Percentiles rank a stretch among this genome's conserved stretches.
phyloP scores from a whole-genome alignment of 2,888 invertebrate genomes.

The Muschampia plurimacula region DNA sequence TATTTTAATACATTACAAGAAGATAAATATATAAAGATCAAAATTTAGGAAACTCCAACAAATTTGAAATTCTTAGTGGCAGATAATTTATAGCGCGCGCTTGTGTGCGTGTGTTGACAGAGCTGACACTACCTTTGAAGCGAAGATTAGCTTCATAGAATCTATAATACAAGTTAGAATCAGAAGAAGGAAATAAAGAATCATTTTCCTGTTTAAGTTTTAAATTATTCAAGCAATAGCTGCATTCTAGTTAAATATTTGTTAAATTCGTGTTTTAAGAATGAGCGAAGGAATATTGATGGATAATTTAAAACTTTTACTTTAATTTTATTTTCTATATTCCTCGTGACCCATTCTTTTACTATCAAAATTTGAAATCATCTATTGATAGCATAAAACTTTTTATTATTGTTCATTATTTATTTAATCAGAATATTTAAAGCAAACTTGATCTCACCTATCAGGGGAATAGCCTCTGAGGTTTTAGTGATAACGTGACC shows the following conservation, averaged over 20 bases:
- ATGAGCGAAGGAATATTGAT: slow-evolving; percentile 76
- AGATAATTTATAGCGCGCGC: slow-evolving; percentile 55
- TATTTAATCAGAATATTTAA: slow-evolving; percentile 50
- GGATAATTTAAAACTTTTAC: slow-evolving; percentile 48
- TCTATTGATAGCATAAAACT: slow-evolving; percentile 55
- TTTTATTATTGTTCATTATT: slow-evolving; percentile 54
- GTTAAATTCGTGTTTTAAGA: slow-evolving; percentile 65
- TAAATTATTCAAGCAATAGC: slow-evolving; percentile 71
- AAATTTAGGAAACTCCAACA: neutral
- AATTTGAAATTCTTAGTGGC: slow-evolving; percentile 17
- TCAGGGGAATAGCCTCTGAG: slow-evolving; percentile 99
- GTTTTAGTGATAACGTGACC: slow-evolving; percentile 99
- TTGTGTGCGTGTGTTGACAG: slow-evolving; percentile 71
- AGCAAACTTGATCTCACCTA: slow-evolving; percentile 90
- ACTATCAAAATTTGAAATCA: slow-evolving; percentile 53
- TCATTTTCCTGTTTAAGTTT: slow-evolving; percentile 64
- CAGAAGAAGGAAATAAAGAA: slow-evolving; percentile 63
- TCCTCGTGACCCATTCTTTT: slow-evolving; percentile 66
- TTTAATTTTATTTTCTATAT: slow-evolving; percentile 63
- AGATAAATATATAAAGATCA: slow-evolving; percentile 35
- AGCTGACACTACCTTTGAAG: slow-evolving; percentile 53
- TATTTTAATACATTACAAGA: slow-evolving; percentile 78
- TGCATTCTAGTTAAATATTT: slow-evolving; percentile 71
- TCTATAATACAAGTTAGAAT: slow-evolving; percentile 68
- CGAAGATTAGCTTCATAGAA: slow-evolving; percentile 51